Conservation (phyloP, 2,888 invertebrate species). For the Rhogogaster chlorosoma region DNA sequence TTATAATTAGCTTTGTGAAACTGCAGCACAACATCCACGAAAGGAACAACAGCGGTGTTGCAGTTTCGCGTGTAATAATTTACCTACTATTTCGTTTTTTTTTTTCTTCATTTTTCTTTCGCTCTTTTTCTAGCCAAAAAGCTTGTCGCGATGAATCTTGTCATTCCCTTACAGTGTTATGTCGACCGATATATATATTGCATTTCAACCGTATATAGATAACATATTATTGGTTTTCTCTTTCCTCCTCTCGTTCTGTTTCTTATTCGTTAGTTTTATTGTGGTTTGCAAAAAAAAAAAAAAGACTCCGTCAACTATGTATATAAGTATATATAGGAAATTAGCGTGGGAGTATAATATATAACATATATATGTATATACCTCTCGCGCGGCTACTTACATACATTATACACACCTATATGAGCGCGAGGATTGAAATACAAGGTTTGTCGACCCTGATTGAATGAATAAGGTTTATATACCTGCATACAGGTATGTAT, state of each 20-base stretch:
- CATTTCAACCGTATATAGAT: not conserved
- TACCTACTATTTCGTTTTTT: not conserved
- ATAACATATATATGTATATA: not conserved
- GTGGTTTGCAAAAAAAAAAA: too few species aligned
- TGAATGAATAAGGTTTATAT: not conserved
- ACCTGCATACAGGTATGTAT: not conserved
- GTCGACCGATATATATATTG: not conserved
- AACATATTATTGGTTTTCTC: not conserved
- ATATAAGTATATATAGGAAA: not conserved
- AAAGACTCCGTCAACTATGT: too few species aligned
- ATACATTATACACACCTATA: not conserved
- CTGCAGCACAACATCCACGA: not conserved
- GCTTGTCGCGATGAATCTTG: not conserved
- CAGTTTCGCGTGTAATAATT: not conserved
- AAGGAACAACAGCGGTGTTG: not conserved
- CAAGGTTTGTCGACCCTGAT: slow-evolving; percentile 5
- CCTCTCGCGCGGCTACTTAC: not conserved
- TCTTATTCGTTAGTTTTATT: too few species aligned
- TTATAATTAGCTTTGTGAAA: not conserved
- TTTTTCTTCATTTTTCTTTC: not conserved
- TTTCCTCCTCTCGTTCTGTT: too few species aligned
- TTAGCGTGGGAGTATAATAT: not conserved
- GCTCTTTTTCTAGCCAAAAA: not conserved
- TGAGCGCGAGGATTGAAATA: not conserved
- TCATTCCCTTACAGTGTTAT: not conserved